These are phyloP conservation scores for Cottoperca gobio DNA, from an alignment of 2,797 vertebrate genomes.

Conservation along the genomic window DNA sequence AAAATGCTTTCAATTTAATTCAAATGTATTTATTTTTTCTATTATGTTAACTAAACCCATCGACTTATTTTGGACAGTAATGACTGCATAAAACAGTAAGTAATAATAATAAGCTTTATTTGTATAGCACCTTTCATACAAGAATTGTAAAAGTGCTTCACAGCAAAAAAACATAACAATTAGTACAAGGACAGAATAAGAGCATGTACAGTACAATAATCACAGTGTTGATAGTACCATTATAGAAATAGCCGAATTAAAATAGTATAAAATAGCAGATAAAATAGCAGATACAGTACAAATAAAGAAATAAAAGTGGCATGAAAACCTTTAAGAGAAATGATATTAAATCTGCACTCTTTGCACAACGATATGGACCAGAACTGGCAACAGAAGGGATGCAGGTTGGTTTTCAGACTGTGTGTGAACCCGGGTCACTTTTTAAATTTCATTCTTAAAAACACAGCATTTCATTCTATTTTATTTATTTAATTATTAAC, in stretches of 20 bases:
- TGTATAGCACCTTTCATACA: too few relatives aligned
- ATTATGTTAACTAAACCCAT: neutral
- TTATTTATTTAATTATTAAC: neutral
- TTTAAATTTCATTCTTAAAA: neutral
- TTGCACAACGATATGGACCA: neutral
- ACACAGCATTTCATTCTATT: neutral
- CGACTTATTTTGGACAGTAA: neutral
- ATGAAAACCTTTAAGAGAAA: neutral
- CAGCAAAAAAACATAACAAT: too few relatives aligned
- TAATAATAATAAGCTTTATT: too few relatives aligned
- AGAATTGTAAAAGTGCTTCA: too few relatives aligned
- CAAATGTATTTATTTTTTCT: neutral
- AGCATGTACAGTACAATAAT: too few relatives aligned
- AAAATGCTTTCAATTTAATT: neutral
- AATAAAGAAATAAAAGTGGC: too few relatives aligned
- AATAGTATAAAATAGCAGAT: too few relatives aligned
- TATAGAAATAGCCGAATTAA: too few relatives aligned
- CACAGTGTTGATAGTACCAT: too few relatives aligned
- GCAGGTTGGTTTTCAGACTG: neutral
- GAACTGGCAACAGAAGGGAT: neutral
- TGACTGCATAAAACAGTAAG: too few relatives aligned
- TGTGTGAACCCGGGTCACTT: neutral
- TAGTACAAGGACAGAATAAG: too few relatives aligned
- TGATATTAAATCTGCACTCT: neutral
- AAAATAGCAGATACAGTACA: too few relatives aligned